Evolutionary conservation across 2,888 invertebrate species (phyloP), one percentile per base, ranked within the genome.

Genomic region (Mesorhabditis belari): DNA sequence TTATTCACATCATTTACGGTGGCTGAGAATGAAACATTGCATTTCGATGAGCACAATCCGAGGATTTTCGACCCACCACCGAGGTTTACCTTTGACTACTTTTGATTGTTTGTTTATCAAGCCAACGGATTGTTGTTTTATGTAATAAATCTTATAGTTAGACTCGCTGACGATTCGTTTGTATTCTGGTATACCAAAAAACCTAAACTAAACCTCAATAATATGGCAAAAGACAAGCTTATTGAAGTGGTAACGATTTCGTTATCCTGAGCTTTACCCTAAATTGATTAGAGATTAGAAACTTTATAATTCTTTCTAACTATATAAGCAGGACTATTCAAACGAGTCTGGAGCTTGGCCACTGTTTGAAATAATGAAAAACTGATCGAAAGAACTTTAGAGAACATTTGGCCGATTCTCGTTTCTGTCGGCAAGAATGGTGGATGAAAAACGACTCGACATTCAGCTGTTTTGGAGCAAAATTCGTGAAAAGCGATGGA

Each of bases 401-500:
- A 35, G 44, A 35, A 2, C 44, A 35, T n/a, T n/a, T 35, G n/a
- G 44, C 44, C 44, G 44, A 35, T n/a, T 35, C 44, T 9, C 1
- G n/a, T 9, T 17, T 17, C 12, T 35, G 44, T n/a, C 44, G 44
- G 12, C 44, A 35, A 35, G 44, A 35, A n/a, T 35, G 44, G 44
- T 35, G 44, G 44, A 35, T 61, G 25, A 35, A 29, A 23, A n/a
- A 50, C 49, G 53, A 62, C 23, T 58, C 62, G 6, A 53, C 29
- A 19, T 50, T 23, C 23, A 49, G 54, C 29, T 62, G 62, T 44
- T 35, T 29, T 25, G 62, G 62, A 19, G 58, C 62, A 17, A 60
- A 29, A 19, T 62, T 62, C 60, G 53, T 58, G 28, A 44, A 53
- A 35, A 51, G 58, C 17, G 51, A 53, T 44, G 62, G 62, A 44